A percentile compares a stretch with the other conserved stretches of the same genome.
These are phyloP conservation scores for Watsonalla binaria DNA, from an alignment of 2,888 invertebrate species.

Conservation along the genomic window DNA sequence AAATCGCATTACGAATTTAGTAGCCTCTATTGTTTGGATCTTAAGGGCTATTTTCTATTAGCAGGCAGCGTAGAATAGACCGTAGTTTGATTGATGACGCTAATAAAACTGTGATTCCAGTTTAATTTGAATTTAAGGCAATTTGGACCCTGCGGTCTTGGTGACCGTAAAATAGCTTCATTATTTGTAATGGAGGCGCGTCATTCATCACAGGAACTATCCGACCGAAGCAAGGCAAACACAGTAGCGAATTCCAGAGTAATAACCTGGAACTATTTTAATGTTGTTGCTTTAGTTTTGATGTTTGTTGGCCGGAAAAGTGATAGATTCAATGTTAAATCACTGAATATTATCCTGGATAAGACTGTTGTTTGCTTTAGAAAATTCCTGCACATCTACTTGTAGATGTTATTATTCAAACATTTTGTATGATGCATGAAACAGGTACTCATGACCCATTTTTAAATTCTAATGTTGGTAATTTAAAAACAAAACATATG, in stretches of 20 bases:
- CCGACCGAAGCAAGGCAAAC: background rate
- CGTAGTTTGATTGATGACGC: conserved; percentile 75
- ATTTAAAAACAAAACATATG: too few relatives aligned
- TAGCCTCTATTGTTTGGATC: conserved; percentile 30
- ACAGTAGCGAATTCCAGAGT: too few relatives aligned
- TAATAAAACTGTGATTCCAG: conserved; percentile 77
- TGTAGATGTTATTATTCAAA: too few relatives aligned
- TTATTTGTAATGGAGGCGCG: conserved; percentile 48
- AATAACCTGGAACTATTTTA: too few relatives aligned
- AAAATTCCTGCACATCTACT: too few relatives aligned
- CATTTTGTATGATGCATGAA: background rate
- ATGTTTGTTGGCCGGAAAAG: too few relatives aligned
- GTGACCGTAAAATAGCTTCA: conserved; percentile 71
- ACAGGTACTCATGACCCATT: too few relatives aligned
- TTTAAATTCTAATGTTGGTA: too few relatives aligned
- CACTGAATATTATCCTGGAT: too few relatives aligned
- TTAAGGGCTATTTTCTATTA: conserved; percentile 50
- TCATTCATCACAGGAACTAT: conserved; percentile 43
- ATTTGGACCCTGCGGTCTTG: conserved; percentile 64
- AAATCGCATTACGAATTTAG: conserved; percentile 33
- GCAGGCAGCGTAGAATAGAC: conserved; percentile 45
- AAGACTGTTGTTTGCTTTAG: too few relatives aligned
- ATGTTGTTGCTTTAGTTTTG: too few relatives aligned
- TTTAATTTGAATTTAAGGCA: conserved; percentile 78
- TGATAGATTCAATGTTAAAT: too few relatives aligned